These are phyloP conservation scores for Chondrilla cf. caribensis DNA, from an alignment of 37 sponge, comb jelly and placozoan genomes.

Conservation along the genomic window DNA sequence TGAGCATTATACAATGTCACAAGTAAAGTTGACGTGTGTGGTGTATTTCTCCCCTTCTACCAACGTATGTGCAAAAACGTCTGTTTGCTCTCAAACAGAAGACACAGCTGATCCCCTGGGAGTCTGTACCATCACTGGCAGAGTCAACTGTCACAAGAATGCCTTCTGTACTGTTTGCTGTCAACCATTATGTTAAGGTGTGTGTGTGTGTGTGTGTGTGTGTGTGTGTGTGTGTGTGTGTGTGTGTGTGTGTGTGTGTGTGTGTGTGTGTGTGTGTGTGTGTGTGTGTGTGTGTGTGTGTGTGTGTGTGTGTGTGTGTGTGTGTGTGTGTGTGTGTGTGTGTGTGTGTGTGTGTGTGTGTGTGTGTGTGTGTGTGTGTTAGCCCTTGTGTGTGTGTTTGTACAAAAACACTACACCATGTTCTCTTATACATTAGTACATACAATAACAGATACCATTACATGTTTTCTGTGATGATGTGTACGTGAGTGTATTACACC, in stretches of 20 bases:
- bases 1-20: too few species aligned
- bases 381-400: not conserved
- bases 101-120: not conserved
- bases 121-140: not conserved
- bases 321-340: constrained; percentile 32
- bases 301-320: constrained; percentile 31
- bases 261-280: constrained; percentile 29
- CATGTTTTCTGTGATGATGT: too few species aligned
- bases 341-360: constrained; percentile 11
- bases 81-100: not conserved
- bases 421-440: too few species aligned
- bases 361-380: constrained; percentile 21
- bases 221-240: constrained; percentile 27
- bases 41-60: too few species aligned
- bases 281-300: constrained; percentile 35
- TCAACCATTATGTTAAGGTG: constrained; percentile 27
- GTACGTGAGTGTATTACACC: too few species aligned
- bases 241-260: constrained; percentile 37
- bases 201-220: constrained; percentile 23
- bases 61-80: too few species aligned
- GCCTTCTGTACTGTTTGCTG: constrained; percentile 68
- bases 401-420: not conserved
- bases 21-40: too few species aligned
- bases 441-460: too few species aligned
- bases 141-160: constrained; percentile 49